phyloP scores from a whole-genome alignment of 2,113 vertebrate genomes.

The Gavia stellata region DNA sequence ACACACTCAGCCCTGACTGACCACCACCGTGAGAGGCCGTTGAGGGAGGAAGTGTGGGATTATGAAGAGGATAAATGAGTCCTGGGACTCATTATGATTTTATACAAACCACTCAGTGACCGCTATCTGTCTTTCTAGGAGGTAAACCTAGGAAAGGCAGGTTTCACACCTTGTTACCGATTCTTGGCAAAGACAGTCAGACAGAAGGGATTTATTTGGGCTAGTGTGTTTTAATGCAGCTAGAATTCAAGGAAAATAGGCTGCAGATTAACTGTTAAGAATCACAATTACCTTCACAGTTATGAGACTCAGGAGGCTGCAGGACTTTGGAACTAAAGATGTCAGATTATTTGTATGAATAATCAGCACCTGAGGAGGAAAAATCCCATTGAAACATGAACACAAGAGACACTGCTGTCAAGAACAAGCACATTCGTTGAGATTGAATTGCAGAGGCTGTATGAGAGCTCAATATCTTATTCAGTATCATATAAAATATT shows the following conservation, averaged over 20 bases:
- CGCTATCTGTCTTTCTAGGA: background rate
- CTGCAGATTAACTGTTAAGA: background rate
- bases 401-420: background rate
- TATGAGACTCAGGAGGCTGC: conserved; percentile 75
- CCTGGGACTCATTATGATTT: background rate
- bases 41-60: background rate
- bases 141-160: background rate
- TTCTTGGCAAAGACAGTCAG: background rate
- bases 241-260: background rate
- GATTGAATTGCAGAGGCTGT: background rate
- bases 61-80: background rate
- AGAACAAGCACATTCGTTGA: background rate
- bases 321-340: conserved; percentile 84
- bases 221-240: background rate
- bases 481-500: background rate
- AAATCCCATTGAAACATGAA: background rate
- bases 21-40: background rate
- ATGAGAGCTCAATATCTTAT: background rate
- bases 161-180: background rate
- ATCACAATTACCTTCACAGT: conserved; percentile 83
- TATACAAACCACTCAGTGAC: background rate
- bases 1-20: background rate
- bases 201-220: background rate
- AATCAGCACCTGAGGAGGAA: conserved; percentile 82
- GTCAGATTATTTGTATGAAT: conserved; percentile 85